Evolutionary conservation across 1,140 invertebrate genomes (phyloP), one percentile per base, ranked within the genome.

Genomic region (Pseudobourletiella spinata): DNA sequence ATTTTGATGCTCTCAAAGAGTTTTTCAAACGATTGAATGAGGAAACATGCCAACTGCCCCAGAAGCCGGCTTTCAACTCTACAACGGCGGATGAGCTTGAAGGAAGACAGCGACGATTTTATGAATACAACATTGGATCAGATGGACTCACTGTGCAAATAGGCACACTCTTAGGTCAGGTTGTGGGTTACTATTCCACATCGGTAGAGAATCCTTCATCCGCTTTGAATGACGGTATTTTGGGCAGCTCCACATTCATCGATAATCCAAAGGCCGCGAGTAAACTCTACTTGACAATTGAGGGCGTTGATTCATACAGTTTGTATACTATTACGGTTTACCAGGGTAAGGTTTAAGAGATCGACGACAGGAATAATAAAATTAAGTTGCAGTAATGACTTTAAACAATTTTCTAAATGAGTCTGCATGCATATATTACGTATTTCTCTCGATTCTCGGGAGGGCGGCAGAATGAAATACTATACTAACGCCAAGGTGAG

Each of bases 1-100:
- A 32, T 8, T 64, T 55, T 28, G 63, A 59, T 24, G 26, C 48
- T n/a, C 24, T 64, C 0, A 20, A 15, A 6, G 63, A 64, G 58
- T 32, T 64, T 2, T 22, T 48, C 16, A 44, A 25, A 32, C 0
- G 48, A 35, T 3, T 64, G 3, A 64, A 55, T 43, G 26, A 30
- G 4, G 48, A 64, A 18, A 56, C 57, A 26, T 64, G 63, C 25
- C 3, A 3, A 1, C 20, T 64, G 0, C 48, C 57, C 15, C 50
- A 55, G 26, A 55, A 20, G 4, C 63, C 63, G 0, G 24, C 22
- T 0, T 18, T 32, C 0, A 46, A 39, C 39, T 15, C 6, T 0
- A 24, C 28, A 1, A 35, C 58, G 1, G 1, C 8, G 2, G 63
- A 59, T 28, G 35, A 1, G 1, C 32, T 64, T 2, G 39, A 26